These are phyloP conservation scores for Cactoblastis cactorum DNA, from an alignment of 2,888 invertebrate species.

Conservation along the genomic window DNA sequence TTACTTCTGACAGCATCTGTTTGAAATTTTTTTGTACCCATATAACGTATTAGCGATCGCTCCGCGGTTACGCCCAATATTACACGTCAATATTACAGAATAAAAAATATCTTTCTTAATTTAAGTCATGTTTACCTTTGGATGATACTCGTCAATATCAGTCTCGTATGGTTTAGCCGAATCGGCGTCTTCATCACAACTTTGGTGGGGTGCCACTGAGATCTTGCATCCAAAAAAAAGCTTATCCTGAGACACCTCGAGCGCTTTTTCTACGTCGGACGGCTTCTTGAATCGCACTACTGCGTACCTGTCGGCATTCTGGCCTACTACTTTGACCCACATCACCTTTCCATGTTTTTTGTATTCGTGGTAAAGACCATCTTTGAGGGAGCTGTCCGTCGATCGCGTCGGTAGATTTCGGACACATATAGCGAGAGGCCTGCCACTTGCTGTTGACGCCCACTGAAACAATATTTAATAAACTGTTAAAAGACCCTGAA, in stretches of 20 bases:
- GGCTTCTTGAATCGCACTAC: conserved; percentile 96
- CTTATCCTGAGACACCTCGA: conserved; percentile 97
- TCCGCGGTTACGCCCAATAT: too few relatives aligned
- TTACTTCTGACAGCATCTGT: too few relatives aligned
- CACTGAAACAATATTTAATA: conserved; percentile 64
- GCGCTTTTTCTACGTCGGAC: conserved; percentile 97
- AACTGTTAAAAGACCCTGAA: too few relatives aligned
- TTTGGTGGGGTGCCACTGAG: conserved; percentile 95
- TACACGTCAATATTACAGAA: too few relatives aligned
- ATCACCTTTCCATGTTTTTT: conserved; percentile 99
- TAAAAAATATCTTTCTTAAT: too few relatives aligned
- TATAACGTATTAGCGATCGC: too few relatives aligned
- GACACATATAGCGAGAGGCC: conserved; percentile 94
- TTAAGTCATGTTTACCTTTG: conserved; percentile 77
- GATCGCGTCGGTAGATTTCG: conserved; percentile 93
- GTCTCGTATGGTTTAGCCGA: conserved; percentile 94
- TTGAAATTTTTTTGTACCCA: too few relatives aligned
- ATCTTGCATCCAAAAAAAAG: conserved; percentile 98
- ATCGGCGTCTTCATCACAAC: conserved; percentile 91
- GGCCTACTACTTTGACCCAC: conserved; percentile 95
- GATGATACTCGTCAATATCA: conserved; percentile 97
- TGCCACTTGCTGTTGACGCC: conserved; percentile 82
- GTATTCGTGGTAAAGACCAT: conserved; percentile 98
- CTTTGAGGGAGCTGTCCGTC: conserved; percentile 96
- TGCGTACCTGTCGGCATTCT: conserved; percentile 94